Conservation (phyloP, 1,140 invertebrate species). For the Drosophila fuyamai region DNA sequence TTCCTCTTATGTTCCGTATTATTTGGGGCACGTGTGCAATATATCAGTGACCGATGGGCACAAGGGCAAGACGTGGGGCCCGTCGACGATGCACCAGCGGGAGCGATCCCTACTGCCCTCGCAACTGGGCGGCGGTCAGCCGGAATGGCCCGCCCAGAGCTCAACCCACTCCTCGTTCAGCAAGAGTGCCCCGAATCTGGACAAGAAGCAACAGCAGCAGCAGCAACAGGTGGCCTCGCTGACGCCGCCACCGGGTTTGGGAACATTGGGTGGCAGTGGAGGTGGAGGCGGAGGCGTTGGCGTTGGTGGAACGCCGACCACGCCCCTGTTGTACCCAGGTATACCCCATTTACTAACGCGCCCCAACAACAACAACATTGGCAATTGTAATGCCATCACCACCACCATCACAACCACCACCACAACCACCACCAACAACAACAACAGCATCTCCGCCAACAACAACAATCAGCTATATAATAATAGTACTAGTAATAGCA, state of each 20-base stretch:
- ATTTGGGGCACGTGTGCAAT: neutral
- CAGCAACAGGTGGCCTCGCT: constrained; percentile 32
- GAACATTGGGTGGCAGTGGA: constrained; percentile 23
- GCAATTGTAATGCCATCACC: constrained; percentile 30
- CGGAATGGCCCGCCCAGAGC: constrained; percentile 80
- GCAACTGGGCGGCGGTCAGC: constrained; percentile 78
- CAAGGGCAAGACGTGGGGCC: constrained; percentile 99
- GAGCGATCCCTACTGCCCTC: constrained; percentile 91
- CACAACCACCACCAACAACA: constrained; percentile 12
- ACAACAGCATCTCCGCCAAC: constrained; percentile 38
- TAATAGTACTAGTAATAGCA: constrained; percentile 33
- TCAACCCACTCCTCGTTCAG: constrained; percentile 85
- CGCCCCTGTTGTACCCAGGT: constrained; percentile 47
- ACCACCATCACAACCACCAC: constrained; percentile 15
- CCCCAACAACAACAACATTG: constrained; percentile 48
- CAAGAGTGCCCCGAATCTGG: constrained; percentile 91
- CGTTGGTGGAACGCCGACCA: constrained; percentile 33
- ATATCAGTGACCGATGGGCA: constrained; percentile 92
- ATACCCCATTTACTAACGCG: constrained; percentile 69
- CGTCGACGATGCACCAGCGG: constrained; percentile 94
- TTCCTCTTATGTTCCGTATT: constrained; percentile 26
- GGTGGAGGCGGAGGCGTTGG: constrained; percentile 29
- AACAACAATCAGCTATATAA: constrained; percentile 31
- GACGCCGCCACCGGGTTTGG: constrained; percentile 41
- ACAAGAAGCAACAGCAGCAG: constrained; percentile 86